phyloP scores from a whole-genome alignment of 2,888 invertebrate genomes.

The Agrilus cyanescens region DNA sequence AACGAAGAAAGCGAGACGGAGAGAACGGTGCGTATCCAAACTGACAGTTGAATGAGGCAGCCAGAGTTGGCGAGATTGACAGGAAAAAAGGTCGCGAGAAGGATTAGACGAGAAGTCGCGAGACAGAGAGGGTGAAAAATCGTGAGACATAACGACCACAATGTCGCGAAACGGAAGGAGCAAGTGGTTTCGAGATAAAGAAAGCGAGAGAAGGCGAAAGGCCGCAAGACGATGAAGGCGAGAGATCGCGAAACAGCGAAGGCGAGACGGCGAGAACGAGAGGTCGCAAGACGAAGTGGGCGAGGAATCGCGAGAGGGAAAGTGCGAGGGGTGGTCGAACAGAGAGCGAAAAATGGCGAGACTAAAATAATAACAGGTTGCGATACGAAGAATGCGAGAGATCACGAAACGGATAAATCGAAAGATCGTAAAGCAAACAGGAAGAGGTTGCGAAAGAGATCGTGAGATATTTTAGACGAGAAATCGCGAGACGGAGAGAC shows the following conservation, averaged over 20 bases:
- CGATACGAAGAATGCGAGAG: conserved; percentile 5
- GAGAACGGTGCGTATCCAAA: not conserved
- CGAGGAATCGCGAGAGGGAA: conserved; percentile 6
- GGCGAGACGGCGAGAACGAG: conserved; percentile 1
- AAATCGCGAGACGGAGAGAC: conserved; percentile 2
- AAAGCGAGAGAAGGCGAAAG: conserved; percentile 3
- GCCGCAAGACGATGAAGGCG: conserved; percentile 4
- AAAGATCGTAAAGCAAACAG: not conserved
- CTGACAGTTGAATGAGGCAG: not conserved
- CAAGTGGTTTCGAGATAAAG: not conserved
- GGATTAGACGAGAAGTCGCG: no score
- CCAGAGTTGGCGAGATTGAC: not conserved
- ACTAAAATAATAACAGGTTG: conserved; percentile 4
- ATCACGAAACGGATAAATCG: conserved; percentile 6
- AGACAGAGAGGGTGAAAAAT: not conserved
- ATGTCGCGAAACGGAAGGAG: not conserved
- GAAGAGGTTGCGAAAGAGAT: not conserved
- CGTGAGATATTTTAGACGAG: not conserved
- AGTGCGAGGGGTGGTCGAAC: conserved; percentile 2
- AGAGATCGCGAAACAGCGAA: conserved; percentile 9
- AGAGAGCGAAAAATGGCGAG: conserved; percentile 4
- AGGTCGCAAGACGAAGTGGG: no score
- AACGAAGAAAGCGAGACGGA: not conserved
- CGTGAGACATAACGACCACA: not conserved
- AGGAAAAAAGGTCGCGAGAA: not conserved